phyloP scores from a whole-genome alignment of 2,113 vertebrate species.

The Aegotheles bennettii region DNA sequence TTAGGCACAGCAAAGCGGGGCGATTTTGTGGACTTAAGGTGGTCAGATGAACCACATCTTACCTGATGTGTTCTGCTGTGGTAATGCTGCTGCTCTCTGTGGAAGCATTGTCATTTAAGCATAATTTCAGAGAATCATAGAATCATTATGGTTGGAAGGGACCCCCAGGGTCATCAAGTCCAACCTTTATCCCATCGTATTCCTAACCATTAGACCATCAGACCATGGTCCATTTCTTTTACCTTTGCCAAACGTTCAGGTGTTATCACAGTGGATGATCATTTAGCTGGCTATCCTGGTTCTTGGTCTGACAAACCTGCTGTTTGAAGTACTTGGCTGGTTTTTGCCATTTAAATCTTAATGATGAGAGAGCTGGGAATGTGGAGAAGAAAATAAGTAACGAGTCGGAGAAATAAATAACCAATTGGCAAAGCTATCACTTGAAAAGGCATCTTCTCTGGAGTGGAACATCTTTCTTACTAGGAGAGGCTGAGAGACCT shows the following conservation, averaged over 20 bases:
- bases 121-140: too few species aligned
- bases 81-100: neutral
- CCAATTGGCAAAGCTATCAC: neutral
- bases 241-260: neutral
- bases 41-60: fast-evolving
- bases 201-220: too few species aligned
- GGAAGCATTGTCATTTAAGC: neutral
- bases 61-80: neutral
- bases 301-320: neutral
- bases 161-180: too few species aligned
- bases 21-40: neutral
- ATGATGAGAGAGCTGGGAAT: neutral
- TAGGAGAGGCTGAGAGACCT: too few species aligned
- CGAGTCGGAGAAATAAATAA: neutral
- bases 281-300: neutral
- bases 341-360: neutral
- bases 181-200: too few species aligned
- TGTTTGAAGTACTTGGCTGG: neutral
- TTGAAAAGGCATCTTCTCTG: neutral
- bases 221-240: too few species aligned
- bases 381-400: neutral
- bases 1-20: neutral
- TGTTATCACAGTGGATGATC: neutral
- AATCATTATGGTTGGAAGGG: too few species aligned
- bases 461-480: too few species aligned